Evolutionary conservation across 2,888 invertebrate species (phyloP).

Genomic region (Erannis defoliaria): DNA sequence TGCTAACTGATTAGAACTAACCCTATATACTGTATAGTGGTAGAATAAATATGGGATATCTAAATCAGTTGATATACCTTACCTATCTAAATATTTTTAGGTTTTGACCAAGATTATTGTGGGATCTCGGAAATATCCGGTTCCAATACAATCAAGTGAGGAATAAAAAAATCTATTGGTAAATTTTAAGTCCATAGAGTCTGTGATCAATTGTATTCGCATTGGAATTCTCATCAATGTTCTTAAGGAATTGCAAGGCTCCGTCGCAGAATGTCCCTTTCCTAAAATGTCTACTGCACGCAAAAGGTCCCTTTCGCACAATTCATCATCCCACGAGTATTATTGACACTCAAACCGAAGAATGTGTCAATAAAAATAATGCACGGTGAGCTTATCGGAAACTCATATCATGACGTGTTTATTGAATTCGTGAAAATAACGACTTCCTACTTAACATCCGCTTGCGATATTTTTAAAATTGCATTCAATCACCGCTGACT

Average conservation of each 20-base stretch:
- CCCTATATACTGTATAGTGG: too few relatives aligned
- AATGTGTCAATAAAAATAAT: conserved; percentile 3
- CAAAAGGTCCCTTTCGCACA: too few relatives aligned
- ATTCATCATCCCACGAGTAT: conserved; percentile 1
- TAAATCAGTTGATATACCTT: too few relatives aligned
- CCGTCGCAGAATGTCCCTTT: too few relatives aligned
- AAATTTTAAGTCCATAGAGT: neutral
- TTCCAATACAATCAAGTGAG: neutral
- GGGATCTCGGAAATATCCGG: too few relatives aligned
- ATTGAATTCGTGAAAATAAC: conserved; percentile 19
- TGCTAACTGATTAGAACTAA: too few relatives aligned
- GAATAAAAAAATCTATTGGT: too few relatives aligned
- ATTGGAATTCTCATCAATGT: neutral
- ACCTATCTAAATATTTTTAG: too few relatives aligned
- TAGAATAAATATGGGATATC: too few relatives aligned
- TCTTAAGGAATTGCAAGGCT: too few relatives aligned
- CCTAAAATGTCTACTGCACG: too few relatives aligned
- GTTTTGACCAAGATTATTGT: too few relatives aligned
- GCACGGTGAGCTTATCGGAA: conserved; percentile 14
- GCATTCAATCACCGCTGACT: neutral
- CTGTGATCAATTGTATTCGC: neutral
- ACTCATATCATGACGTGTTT: conserved; percentile 19
- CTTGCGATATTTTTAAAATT: conserved; percentile 7
- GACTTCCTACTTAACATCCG: conserved; percentile 16
- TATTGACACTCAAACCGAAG: neutral